These are phyloP conservation scores for Lophius americanus DNA, from an alignment of 2,797 vertebrate species.

Conservation along the genomic window DNA sequence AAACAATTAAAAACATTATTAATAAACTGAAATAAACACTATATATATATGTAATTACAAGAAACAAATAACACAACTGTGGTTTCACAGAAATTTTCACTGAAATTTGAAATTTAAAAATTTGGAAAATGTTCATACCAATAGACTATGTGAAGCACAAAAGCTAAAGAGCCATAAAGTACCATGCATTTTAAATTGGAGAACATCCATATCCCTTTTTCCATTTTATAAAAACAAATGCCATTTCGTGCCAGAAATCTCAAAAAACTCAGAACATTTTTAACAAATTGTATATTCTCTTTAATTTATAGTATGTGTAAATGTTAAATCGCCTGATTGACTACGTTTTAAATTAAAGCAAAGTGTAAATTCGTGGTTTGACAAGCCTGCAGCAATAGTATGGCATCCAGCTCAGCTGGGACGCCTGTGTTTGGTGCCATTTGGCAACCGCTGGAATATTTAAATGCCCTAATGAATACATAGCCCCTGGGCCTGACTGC, in stretches of 20 bases:
- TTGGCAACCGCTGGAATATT: slow-evolving; percentile 78
- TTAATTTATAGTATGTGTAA: slow-evolving; percentile 32
- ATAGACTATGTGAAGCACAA: background rate
- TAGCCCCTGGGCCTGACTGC: slow-evolving; percentile 72
- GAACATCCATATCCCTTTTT: background rate
- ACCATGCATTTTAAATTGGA: background rate
- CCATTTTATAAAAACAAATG: slow-evolving; percentile 11
- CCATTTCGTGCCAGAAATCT: slow-evolving; percentile 3
- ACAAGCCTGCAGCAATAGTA: slow-evolving; percentile 55
- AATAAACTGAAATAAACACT: too few relatives aligned
- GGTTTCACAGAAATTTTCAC: background rate
- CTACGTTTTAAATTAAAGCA: slow-evolving; percentile 54
- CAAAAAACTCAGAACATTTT: slow-evolving; percentile 7
- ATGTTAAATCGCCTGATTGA: slow-evolving; percentile 44
- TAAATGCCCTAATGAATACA: slow-evolving; percentile 80
- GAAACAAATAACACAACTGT: background rate
- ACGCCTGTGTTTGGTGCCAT: slow-evolving; percentile 69
- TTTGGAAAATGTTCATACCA: background rate
- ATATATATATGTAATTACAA: background rate
- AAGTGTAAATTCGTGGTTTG: slow-evolving; percentile 56
- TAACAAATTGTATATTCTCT: slow-evolving; percentile 12
- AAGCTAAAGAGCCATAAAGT: background rate
- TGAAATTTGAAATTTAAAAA: background rate
- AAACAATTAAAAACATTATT: too few relatives aligned
- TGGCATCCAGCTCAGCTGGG: slow-evolving; percentile 60